Base-by-base conservation (phyloP, 2,797 vertebrate genomes). In the Falco novaeseelandiae region DNA sequence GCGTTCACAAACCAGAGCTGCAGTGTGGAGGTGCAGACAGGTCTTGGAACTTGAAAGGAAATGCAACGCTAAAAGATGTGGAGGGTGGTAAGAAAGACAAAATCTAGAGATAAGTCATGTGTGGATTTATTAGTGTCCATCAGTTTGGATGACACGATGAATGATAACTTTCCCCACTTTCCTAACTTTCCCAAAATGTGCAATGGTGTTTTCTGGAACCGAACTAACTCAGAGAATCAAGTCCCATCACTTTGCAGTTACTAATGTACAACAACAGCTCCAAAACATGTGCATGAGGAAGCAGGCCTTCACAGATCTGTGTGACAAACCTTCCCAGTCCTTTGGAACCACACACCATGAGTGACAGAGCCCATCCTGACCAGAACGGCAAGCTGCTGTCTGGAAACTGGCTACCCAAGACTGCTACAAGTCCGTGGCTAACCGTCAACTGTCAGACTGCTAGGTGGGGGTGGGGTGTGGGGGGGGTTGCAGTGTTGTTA, bases 361-460 rank as follows among this genome's bases (percentile, higher is more conserved):
- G 67, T 51, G 74, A 32, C 48, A 84, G 81, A 86, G 67, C 30
- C 42, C 63, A 5, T 54, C 59, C 19, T 80, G 69, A 70, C 72
- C 88, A 93, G 57, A 71, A 29, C 61, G 61, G 42, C 62, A 79
- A 38, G 67, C 79, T 96, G 69, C 89, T 81, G 14, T 49, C 87
- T 92, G 79, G 55, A 93, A 62, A 77, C 5, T 40, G 84, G 57
- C 79, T 85, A 65, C 80, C 46, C 51, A 72, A 66, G 73, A 30
- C 92, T 89, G 89, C 92, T 42, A 1, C 10, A 13, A 52, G 89
- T 4, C 91, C 57, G 34, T 95, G 94, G 95, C 96, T 96, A 95
- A 96, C 95, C 91, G 94, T 77, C 89, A 97, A 96, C 96, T 95
- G 96, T 42, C 94, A 95, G 91, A 25, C 78, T 95, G 71, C 67